Base-by-base conservation (phyloP, 2,113 vertebrate species). In the Indicator maculatus region DNA sequence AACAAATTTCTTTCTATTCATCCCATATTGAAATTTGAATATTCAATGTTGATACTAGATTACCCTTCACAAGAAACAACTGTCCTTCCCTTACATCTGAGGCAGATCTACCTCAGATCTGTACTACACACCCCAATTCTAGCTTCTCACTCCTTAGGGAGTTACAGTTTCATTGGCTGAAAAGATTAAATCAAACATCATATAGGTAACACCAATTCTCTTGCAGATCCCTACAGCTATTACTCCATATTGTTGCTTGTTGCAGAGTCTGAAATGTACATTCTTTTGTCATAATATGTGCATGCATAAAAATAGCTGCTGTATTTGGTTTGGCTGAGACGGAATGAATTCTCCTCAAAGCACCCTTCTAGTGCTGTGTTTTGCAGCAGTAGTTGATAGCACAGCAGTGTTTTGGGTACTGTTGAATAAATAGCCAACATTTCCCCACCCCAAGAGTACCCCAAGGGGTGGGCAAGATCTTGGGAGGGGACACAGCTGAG, bases 11-110 rank as follows among this genome's bases (percentile, higher is more conserved):
- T 56, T 78, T 66, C 41, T 85, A 17, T 33, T 83, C 36, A 77
- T 86, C 53, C 72, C 76, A 6, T 76, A 91, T 47, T 96, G 71
- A 93, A 89, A 85, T 86, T 31, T 83, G 39, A 91, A 93, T 89
- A 89, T 83, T 93, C 85, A 80, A 47, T 93, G 83, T 90, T 95
- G 88, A 85, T 73, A 85, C 65, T 61, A 56, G 9, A 73, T 59
- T 82, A 66, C 38, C 28, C 79, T 84, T 93, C 36, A 59, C 23
- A 83, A 66, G 45, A 39, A 92, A 39, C 31, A 91, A 63, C 41
- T 70, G 33, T 55, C 93, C 47, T 82, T 92, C 84, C 45, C 33
- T 83, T 77, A 76, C 90, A 60, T 11, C 3, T 21, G 7, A 30
- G 67, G 26, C 16, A 88, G 10, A 17, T 91, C 74, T 79, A 8